Evolutionary conservation across 64 coral and sea anemone species (phyloP), one percentile per base, ranked within the genome.

Genomic region (Hydrozoanthus tunicans): DNA sequence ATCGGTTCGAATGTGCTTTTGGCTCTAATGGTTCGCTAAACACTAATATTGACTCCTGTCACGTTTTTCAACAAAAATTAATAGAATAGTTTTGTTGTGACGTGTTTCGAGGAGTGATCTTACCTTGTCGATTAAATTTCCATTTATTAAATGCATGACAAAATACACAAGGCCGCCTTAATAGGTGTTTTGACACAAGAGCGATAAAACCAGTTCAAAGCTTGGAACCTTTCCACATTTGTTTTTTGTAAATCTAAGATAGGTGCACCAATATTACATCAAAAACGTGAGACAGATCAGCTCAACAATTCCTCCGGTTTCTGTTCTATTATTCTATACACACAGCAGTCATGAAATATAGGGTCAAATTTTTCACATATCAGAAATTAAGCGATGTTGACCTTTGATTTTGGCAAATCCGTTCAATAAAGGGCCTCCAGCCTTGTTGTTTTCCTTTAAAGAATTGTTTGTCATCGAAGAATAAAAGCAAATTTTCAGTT

Each of bases 121-220:
- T 66, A 83, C 17, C 81, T 20, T 11, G 81, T n/a, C 17, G 53
- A 79, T 79, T 79, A 79, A 79, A 79, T 79, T 79, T 79, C 77
- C 77, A 79, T 79, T 79, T 79, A 79, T 79, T 79, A 79, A 79
- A 79, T 57, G 15, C 77, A 79, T 17, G 77, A 23, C 77, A 8
- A 17, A 56, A 43, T 43, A 43, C 32, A 43, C 32, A 43, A 43
- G 32, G 2, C 32, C 32, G 77, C 55, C 53, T 23, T n/a, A 79
- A 79, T 54, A 56, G 53, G 15, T 6, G 13, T 66, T 17, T 66
- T 66, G 64, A 15, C 64, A 11, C 13, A 66, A 66, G 64, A 14
- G 64, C 64, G 12, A 66, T 11, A 66, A 64, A 66, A 17, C 64
- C 64, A 66, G 3, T 5, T 66, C 12, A 66, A 66, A 66, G 17